Evolutionary conservation across 2,797 vertebrate genomes (phyloP), one percentile per base, ranked within the genome.

Genomic region (Vipera ursinii): DNA sequence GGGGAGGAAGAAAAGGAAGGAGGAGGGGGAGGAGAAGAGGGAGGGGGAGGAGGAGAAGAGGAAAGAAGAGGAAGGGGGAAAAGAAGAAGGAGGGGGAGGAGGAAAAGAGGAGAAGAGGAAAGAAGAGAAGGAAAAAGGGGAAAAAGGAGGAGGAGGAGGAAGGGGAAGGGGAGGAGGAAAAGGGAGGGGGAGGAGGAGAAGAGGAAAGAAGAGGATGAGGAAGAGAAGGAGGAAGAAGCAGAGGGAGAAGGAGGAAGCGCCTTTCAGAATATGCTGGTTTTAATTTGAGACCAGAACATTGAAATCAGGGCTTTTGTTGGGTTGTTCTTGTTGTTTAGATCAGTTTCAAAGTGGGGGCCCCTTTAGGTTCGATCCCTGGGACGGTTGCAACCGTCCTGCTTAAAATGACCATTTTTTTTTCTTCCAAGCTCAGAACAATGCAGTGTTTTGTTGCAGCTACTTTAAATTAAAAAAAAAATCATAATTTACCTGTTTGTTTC

Each of bases 1-100:
- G 2, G 0, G 6, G 14, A 38, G 2, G 13, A 4, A 7, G 8
- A 59, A 6, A 2, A 7, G 6, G 6, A 22, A 2, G 1, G 6
- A 22, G 48, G 48, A 6, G 59, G 0, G 10, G 24, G 3, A 10
- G 20, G 48, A 56, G 15, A 56, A 2, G 38, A 38, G 38, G 38
- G 51, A 59, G 51, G 51, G 2, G 38, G 38, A 38, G 38, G 38
- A 38, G 38, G 38, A 38, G 38, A 38, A 38, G 48, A 5, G 4
- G 48, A 4, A 14, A 17, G 32, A 38, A 38, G 38, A 38, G 2
- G 2, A 38, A 38, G 48, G 0, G 4, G 48, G 1, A 14, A 17
- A 57, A 17, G 5, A 57, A 57, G 3, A 0, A 20, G 7, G 26
- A 0, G 22, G 22, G 9, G 56, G 56, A 4, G 20, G 3, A 1